Evolutionary conservation across 2,888 invertebrate genomes (phyloP), one percentile per base, ranked within the genome.

Genomic region (Poecilobothrus nobilitatus): DNA sequence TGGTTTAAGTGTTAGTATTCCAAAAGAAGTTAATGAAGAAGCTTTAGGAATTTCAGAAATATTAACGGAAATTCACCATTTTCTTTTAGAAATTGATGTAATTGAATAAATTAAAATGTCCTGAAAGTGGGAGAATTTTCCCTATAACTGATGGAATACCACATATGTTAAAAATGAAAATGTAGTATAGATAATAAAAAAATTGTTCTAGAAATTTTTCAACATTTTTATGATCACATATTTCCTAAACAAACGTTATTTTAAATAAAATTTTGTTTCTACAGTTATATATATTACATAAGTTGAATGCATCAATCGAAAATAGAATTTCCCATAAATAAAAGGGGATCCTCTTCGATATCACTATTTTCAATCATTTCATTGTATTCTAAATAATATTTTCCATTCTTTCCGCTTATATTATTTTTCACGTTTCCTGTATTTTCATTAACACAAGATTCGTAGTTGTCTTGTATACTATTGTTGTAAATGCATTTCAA

Each of bases 121-220:
- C 99, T 0, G 99, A 99, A 84, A 94, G 96, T 7, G 95, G 95
- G 10, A 84, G 97, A 77, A 89, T 92, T 77, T 99, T 99, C 82
- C 95, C 96, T 6, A 97, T 99, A 70, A 89, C 87, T 66, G 93
- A 97, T 81, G 98, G 99, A 67, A 97, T 99, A 76, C 98, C 99
- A 53, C 99, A 99, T 81, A 98, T 99, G 97, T 84, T 99, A 71
- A 84, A 68, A 96, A 96, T 77, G 98, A 99, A 85, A 95, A 97
- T 78, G 98, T 99, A 88, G 92, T 96, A 75, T 91, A 86, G 84
- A 81, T 37, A 37, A 4, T 7, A 7, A 37, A 37, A 37, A 37
- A 37, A 10, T 37, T 37, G 37, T 37, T 8, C 7, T 27, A 27
- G n/a, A n/a, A n/a, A 27, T 37, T 37, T 37, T 37, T 37, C 9